Evolutionary conservation across 2,113 vertebrate species (phyloP).

Genomic region (Sakesphorus luctuosus): DNA sequence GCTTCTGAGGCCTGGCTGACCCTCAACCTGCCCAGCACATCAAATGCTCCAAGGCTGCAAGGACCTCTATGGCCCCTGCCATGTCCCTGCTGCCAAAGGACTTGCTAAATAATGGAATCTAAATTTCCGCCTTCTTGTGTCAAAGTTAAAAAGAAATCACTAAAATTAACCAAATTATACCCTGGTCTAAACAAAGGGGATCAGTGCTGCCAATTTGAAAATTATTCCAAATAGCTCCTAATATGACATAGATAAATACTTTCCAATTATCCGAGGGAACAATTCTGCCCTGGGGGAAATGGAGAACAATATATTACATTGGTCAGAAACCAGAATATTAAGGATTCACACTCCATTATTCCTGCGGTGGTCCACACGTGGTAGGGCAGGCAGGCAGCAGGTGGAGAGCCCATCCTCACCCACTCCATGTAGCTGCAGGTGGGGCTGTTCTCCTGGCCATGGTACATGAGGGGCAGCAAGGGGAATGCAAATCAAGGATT

Average conservation of each 20-base stretch:
- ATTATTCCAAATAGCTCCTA: conserved; percentile 51
- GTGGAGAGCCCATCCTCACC: background rate
- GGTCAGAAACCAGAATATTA: conserved; percentile 21
- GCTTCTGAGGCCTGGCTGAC: background rate
- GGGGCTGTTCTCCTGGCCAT: background rate
- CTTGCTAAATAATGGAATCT: conserved; percentile 47
- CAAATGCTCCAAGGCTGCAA: background rate
- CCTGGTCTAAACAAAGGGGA: conserved; percentile 57
- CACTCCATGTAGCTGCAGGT: background rate
- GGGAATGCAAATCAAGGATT: background rate
- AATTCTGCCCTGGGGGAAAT: conserved; percentile 37
- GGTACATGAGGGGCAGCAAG: background rate
- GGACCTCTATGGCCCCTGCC: background rate
- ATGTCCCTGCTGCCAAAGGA: conserved; percentile 1
- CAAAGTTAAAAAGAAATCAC: conserved; percentile 24
- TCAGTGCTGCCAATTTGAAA: conserved; percentile 51
- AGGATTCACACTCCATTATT: conserved; percentile 23
- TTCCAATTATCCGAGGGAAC: conserved; percentile 61
- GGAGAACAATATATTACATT: conserved; percentile 34
- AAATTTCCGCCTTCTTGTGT: conserved; percentile 57
- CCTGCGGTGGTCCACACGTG: background rate
- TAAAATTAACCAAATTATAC: conserved; percentile 63
- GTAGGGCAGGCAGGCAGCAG: background rate
- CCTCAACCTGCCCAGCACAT: background rate
- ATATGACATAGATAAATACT: conserved; percentile 68